Evolutionary conservation across 2,113 vertebrate species (phyloP), one percentile per base, ranked within the genome.

Genomic region (Lasiurus cinereus): DNA sequence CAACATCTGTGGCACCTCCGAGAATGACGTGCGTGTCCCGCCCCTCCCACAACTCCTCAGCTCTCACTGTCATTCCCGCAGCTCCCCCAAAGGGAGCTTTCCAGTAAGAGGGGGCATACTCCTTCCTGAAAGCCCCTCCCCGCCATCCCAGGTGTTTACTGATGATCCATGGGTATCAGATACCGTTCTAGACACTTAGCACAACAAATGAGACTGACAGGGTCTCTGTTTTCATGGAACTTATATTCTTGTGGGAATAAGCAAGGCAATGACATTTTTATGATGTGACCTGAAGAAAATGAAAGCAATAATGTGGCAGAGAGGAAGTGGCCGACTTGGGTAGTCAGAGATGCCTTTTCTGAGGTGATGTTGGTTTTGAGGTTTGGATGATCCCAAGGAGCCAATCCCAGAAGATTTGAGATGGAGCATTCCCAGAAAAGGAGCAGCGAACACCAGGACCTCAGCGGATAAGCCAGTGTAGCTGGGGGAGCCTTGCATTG

Each of bases 1-100:
- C 98, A 99, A 99, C 97, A 99, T 99, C 91, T 99, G 99, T 0
- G 99, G 99, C 92, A 99, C 99, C 67, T 99, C 99, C 0, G 99
- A 99, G 98, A 99, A 99, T 0, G 99, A 99, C 0, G 99, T 99
- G 97, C 98, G 99, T 98, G 74, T 0, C 64, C 64, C 62, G 5
- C 33, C 59, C n/a, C 8, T n/a, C 59, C 50, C 19, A 16, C 0
- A 1, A 1, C 8, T 19, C 19, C 62, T 33, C 50, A 9, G 73
- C 52, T 24, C 2, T 43, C n/a, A 16, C 76, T 87, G 6, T 52
- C 31, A 36, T 78, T 52, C 0, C 48, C n/a, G 21, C 3, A 4
- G 48, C 11, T 29, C 15, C 33, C 11, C 56, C 18, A 56, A n/a
- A 84, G n/a, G 3, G 16, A 31, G 14, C 79, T 66, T 72, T 12